phyloP scores from a whole-genome alignment of 2,113 vertebrate genomes.

The Camelus bactrianus region DNA sequence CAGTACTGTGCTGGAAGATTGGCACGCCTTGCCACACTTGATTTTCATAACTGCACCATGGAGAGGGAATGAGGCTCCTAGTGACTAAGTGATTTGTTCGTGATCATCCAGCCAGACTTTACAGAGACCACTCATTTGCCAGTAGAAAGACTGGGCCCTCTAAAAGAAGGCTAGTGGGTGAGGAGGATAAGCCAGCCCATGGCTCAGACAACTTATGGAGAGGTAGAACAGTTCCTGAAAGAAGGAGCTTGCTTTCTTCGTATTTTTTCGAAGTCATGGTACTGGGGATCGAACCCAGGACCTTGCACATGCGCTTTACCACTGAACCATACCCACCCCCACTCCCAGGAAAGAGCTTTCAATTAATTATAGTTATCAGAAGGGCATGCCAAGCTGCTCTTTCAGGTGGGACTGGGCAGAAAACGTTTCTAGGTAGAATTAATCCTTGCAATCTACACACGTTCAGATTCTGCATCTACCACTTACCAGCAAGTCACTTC shows the following conservation, averaged over 20 bases:
- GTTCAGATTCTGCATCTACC: neutral
- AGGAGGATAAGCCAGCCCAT: neutral
- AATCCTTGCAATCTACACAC: neutral
- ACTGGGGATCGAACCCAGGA: too few species aligned
- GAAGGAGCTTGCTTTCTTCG: neutral
- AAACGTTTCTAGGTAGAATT: slow-evolving; percentile 7
- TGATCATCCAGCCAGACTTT: neutral
- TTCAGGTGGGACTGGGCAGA: neutral
- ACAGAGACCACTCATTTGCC: neutral
- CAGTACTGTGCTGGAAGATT: neutral
- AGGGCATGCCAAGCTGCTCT: neutral
- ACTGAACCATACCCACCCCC: too few species aligned
- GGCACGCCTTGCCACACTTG: neutral
- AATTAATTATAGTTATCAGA: neutral
- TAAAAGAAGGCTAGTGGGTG: neutral
- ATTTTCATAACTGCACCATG: neutral
- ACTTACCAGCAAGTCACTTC: slow-evolving; percentile 4
- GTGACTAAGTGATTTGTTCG: neutral
- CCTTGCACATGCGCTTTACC: too few species aligned
- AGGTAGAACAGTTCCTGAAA: neutral
- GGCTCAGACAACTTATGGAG: neutral
- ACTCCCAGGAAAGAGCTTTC: too few species aligned
- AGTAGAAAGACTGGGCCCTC: neutral
- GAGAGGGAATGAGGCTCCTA: neutral
- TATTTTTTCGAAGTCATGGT: too few species aligned